These are phyloP conservation scores for Nomada ruficornis DNA, from an alignment of 2,888 invertebrate genomes.

Conservation along the genomic window DNA sequence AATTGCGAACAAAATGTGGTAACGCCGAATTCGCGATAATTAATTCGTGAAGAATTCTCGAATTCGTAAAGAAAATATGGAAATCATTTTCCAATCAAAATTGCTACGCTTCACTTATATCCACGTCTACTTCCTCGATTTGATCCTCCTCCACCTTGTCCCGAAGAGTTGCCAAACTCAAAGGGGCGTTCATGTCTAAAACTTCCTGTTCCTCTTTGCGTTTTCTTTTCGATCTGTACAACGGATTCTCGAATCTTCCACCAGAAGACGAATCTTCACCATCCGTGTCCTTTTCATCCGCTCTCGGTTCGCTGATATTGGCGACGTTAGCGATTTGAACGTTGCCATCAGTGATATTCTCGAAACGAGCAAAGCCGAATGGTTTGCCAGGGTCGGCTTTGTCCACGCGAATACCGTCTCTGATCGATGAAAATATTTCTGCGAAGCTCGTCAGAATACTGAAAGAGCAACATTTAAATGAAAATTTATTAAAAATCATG, in stretches of 20 bases:
- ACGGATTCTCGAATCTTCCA: conserved; percentile 80
- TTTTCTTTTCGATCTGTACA: conserved; percentile 77
- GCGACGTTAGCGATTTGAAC: conserved; percentile 71
- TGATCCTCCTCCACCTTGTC: conserved; percentile 61
- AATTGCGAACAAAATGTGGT: too few relatives aligned
- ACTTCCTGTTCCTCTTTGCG: conserved; percentile 55
- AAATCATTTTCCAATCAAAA: neutral
- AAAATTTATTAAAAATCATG: too few relatives aligned
- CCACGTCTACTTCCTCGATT: conserved; percentile 70
- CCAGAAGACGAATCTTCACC: conserved; percentile 51
- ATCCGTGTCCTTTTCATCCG: conserved; percentile 11
- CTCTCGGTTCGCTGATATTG: conserved; percentile 19
- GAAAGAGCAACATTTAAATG: conserved; percentile 16
- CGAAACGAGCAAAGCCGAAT: conserved; percentile 82
- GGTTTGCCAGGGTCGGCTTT: conserved; percentile 61
- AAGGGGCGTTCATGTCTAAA: conserved; percentile 67
- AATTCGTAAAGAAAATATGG: neutral
- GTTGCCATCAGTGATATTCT: conserved; percentile 79
- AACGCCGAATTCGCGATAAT: too few relatives aligned
- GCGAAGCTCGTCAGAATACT: conserved; percentile 70
- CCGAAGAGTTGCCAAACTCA: conserved; percentile 73
- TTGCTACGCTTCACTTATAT: conserved; percentile 53
- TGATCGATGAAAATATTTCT: conserved; percentile 70
- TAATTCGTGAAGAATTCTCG: too few relatives aligned
- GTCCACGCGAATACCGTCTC: conserved; percentile 57